These are phyloP conservation scores for Drosophila histrio DNA, from an alignment of 2,888 invertebrate genomes.

Conservation along the genomic window DNA sequence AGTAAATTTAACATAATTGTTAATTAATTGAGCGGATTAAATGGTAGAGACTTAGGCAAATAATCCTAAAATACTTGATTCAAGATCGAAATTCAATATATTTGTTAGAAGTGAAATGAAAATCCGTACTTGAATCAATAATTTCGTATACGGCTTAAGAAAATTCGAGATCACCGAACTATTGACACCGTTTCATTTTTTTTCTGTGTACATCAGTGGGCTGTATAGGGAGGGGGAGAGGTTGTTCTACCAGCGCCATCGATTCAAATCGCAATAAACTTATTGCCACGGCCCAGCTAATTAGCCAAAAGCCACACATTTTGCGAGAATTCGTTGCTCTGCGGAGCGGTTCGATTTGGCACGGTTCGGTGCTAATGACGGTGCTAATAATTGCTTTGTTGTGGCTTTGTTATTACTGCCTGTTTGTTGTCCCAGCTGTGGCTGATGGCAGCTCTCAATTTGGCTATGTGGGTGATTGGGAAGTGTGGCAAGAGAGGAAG, in stretches of 20 bases:
- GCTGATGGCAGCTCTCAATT: slow-evolving; percentile 22
- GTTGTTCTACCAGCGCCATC: slow-evolving; percentile 21
- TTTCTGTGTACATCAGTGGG: no score
- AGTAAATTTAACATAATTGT: no score
- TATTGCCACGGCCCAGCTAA: slow-evolving; percentile 44
- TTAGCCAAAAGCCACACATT: slow-evolving; percentile 48
- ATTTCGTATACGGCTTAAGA: no score
- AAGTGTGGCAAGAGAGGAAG: not conserved
- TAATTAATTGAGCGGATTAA: no score
- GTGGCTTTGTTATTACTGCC: slow-evolving; percentile 38
- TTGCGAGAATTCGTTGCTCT: not conserved
- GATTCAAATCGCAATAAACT: slow-evolving; percentile 53
- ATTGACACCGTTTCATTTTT: no score
- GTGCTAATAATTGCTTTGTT: slow-evolving; percentile 71
- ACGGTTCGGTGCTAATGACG: slow-evolving; percentile 57
- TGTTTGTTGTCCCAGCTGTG: slow-evolving; percentile 29
- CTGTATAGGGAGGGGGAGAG: no score
- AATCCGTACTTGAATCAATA: no score
- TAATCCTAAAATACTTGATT: no score
- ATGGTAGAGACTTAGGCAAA: no score
- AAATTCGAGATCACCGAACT: no score
- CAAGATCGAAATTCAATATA: no score
- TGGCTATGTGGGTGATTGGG: not conserved
- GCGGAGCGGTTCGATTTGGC: slow-evolving; percentile 22
- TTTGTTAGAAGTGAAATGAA: no score